phyloP scores from a whole-genome alignment of 2,113 vertebrate species.

The Gulo gulo region DNA sequence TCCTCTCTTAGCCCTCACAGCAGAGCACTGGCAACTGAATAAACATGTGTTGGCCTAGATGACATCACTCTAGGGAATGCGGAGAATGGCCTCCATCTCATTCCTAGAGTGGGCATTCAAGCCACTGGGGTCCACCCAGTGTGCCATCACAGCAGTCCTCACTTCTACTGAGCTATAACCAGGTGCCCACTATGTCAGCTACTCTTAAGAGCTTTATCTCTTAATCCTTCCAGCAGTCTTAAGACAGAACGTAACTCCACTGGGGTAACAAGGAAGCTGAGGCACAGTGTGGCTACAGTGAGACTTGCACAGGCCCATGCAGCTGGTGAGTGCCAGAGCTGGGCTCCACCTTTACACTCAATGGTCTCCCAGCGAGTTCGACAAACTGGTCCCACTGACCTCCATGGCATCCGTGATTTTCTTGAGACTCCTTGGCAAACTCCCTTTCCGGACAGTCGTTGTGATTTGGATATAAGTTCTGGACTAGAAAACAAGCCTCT shows the following conservation, averaged over 20 bases:
- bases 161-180: background rate
- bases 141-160: background rate
- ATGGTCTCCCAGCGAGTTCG: background rate
- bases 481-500: background rate
- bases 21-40: background rate
- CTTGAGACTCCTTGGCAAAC: background rate
- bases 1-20: background rate
- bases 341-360: background rate
- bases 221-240: slow-evolving; percentile 26
- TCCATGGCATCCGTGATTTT: background rate
- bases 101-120: background rate
- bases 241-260: background rate
- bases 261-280: background rate
- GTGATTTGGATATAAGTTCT: background rate
- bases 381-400: background rate
- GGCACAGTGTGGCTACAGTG: background rate
- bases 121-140: background rate
- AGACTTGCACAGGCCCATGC: background rate
- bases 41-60: background rate
- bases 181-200: background rate
- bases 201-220: background rate
- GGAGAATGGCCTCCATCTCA: background rate
- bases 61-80: background rate
- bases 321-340: background rate
- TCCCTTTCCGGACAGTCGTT: background rate